Percentiles rank a stretch among this genome's conserved stretches.
phyloP scores from a whole-genome alignment of 2,888 invertebrate genomes.

The Holacanthella duospinosa region DNA sequence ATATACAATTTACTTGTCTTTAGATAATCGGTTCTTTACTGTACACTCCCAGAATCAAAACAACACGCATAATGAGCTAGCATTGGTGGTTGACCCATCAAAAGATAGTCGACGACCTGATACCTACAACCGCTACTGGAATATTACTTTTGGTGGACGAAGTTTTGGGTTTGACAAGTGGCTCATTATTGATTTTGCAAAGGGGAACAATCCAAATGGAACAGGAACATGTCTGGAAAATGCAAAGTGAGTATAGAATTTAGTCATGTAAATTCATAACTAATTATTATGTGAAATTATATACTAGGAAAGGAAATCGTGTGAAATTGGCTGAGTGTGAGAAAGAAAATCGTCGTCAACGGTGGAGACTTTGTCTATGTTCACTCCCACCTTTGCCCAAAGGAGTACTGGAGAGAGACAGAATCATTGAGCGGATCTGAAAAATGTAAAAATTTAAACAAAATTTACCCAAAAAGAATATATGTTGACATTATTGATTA shows the following conservation, averaged over 20 bases:
- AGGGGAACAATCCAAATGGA: background rate
- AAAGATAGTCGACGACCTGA: background rate
- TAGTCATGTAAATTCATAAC: background rate
- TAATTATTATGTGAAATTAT: no score
- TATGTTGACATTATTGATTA: no score
- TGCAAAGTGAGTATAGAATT: background rate
- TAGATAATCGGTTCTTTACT: background rate
- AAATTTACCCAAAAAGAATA: no score
- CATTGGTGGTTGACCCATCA: background rate
- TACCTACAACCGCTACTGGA: background rate
- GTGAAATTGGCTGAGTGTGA: background rate
- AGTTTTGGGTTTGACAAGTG: constrained; percentile 8
- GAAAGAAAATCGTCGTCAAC: background rate
- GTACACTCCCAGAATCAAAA: background rate
- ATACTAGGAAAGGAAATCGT: background rate
- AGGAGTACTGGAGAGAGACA: background rate
- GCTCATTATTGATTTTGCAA: constrained; percentile 2
- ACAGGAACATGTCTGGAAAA: background rate
- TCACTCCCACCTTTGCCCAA: background rate
- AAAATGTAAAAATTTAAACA: no score
- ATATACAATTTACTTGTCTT: background rate
- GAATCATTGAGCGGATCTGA: background rate
- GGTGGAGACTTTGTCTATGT: constrained; percentile 1
- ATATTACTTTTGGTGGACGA: background rate
- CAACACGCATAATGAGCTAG: background rate